Evolutionary conservation across 1,140 invertebrate species (phyloP).

Genomic region (Wasmannia auropunctata): DNA sequence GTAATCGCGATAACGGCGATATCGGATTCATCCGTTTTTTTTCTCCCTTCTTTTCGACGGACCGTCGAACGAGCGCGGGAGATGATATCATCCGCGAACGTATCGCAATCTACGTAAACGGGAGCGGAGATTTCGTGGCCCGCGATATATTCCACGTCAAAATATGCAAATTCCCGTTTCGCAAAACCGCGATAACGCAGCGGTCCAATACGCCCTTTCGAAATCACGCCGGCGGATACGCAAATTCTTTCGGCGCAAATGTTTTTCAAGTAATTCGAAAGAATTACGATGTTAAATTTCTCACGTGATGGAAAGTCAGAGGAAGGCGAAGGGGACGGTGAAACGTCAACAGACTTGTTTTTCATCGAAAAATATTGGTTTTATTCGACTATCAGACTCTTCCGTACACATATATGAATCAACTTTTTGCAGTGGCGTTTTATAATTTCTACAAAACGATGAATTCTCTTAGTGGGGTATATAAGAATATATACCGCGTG

Average conservation of each 20-base stretch:
- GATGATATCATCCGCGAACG: slow-evolving; percentile 17
- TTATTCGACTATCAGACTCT: slow-evolving; percentile 62
- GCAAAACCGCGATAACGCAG: slow-evolving; percentile 6
- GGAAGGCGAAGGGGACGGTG: too few species aligned
- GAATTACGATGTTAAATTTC: neutral
- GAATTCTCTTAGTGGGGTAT: slow-evolving; percentile 24
- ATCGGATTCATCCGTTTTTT: slow-evolving; percentile 24
- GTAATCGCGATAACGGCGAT: slow-evolving; percentile 15
- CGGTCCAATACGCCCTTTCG: slow-evolving; percentile 40
- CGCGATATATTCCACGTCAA: slow-evolving; percentile 39
- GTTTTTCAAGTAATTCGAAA: neutral
- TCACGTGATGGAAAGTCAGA: neutral
- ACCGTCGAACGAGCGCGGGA: neutral
- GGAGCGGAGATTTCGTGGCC: slow-evolving; percentile 55
- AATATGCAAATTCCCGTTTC: slow-evolving; percentile 67
- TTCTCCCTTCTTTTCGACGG: slow-evolving; percentile 32
- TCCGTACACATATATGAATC: slow-evolving; percentile 48
- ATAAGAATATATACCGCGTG: slow-evolving; percentile 52
- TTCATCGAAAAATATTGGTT: slow-evolving; percentile 70
- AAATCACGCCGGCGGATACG: slow-evolving; percentile 32
- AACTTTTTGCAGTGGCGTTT: slow-evolving; percentile 37
- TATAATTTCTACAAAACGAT: slow-evolving; percentile 69
- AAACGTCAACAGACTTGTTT: neutral
- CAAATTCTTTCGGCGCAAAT: neutral
- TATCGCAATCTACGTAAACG: slow-evolving; percentile 62